These are phyloP conservation scores for Lissocephala sabroskyi DNA, from an alignment of 2,888 invertebrate genomes.

Conservation along the genomic window DNA sequence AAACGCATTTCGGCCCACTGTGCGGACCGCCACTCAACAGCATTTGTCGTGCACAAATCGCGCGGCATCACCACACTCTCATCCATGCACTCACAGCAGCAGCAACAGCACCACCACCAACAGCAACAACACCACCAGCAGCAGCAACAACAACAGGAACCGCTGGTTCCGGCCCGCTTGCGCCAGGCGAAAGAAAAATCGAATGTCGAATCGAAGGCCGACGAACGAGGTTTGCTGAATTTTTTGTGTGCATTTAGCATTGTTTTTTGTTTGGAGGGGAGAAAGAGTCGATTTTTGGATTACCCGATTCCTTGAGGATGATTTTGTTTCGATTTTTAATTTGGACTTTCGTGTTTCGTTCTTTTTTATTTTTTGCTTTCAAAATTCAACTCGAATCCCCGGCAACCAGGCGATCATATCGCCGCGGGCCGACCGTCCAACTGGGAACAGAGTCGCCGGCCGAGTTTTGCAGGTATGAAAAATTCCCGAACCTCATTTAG, in stretches of 20 bases:
- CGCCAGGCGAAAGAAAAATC: conserved; percentile 78
- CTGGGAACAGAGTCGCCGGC: conserved; percentile 83
- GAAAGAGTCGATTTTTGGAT: no score
- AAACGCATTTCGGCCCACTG: background rate
- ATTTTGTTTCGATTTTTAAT: conserved; percentile 9
- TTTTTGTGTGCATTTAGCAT: conserved; percentile 20
- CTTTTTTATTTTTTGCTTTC: conserved; percentile 9
- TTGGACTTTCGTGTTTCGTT: conserved; percentile 11
- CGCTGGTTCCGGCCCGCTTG: conserved; percentile 75
- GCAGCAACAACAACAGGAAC: conserved; percentile 72
- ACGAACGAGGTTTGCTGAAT: conserved; percentile 76
- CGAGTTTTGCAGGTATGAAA: conserved; percentile 80
- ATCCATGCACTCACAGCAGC: conserved; percentile 74
- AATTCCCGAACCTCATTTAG: background rate
- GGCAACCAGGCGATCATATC: conserved; percentile 73
- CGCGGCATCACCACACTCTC: conserved; percentile 85
- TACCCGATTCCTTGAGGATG: no score
- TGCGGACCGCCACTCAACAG: conserved; percentile 30
- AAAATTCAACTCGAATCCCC: no score
- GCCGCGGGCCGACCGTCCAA: conserved; percentile 90
- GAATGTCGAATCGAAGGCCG: conserved; percentile 78
- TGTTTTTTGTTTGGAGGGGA: background rate
- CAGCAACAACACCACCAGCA: conserved; percentile 30
- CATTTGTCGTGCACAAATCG: conserved; percentile 86
- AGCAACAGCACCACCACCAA: conserved; percentile 39